phyloP scores from a whole-genome alignment of 2,113 vertebrate species.

The Casuarius casuarius region DNA sequence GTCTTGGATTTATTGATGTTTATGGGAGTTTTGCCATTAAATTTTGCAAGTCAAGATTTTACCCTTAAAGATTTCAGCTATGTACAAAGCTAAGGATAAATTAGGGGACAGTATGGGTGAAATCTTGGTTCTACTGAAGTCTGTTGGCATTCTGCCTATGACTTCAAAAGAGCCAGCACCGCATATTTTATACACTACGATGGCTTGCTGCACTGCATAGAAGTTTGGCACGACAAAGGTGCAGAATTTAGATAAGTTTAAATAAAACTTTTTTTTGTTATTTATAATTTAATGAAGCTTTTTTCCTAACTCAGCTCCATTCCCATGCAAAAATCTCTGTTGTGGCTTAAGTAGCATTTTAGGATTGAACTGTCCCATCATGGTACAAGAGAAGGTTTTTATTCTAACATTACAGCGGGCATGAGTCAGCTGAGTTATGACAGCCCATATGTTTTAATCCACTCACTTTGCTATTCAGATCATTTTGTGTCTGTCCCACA shows the following conservation, averaged over 20 bases:
- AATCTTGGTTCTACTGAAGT: not conserved
- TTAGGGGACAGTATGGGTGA: not conserved
- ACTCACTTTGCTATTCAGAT: not conserved
- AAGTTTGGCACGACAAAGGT: not conserved
- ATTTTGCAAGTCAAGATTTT: not conserved
- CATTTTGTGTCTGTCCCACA: not conserved
- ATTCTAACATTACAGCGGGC: not conserved
- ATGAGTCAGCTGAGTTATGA: not conserved
- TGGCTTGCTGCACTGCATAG: not conserved
- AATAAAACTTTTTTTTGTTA: not conserved
- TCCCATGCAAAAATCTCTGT: not conserved
- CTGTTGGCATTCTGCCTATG: not conserved
- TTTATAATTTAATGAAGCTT: not conserved
- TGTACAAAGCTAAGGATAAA: not conserved
- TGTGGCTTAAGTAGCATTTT: not conserved
- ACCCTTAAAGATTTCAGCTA: not conserved
- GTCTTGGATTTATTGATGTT: not conserved
- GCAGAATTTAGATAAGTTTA: not conserved
- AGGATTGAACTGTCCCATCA: not conserved
- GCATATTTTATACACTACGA: not conserved
- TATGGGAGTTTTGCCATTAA: not conserved
- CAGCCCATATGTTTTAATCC: not conserved
- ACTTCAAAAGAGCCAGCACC: not conserved
- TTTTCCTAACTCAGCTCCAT: not conserved
- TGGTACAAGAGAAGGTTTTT: accelerated